Evolutionary conservation across 2,797 vertebrate genomes (phyloP), one percentile per base, ranked within the genome.

Genomic region (Ispidina lecontei): DNA sequence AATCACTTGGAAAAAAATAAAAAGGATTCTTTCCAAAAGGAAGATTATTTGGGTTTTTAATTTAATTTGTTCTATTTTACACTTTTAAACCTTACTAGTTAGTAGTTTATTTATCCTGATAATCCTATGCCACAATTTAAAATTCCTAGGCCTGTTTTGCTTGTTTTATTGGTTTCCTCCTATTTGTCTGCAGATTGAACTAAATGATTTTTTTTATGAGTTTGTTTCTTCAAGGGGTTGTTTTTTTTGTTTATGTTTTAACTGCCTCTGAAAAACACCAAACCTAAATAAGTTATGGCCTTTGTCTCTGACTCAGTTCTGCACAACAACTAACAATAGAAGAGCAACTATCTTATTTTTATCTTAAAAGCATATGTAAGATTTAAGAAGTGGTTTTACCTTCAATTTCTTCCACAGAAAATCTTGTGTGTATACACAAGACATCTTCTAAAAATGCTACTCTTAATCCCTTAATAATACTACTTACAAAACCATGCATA

Each of bases 131-230:
- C 67, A 16, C 67, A 15, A 52, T 49, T 84, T 84, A 68, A 84
- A 92, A 77, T 21, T 70, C 4, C 14, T 51, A 62, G 56, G 28
- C 29, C 16, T 33, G 9, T n/a, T 88, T 80, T 67, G 21, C 18
- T 76, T 67, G 29, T 21, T 90, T 79, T 71, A 55, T 2, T 60
- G 21, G 67, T 80, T 91, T 83, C 70, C 28, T 74, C n/a, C 14
- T 86, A 64, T 37, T 54, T 56, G 28, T 64, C 69, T 74, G 49
- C n/a, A 77, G 19, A 31, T 4, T 26, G 49, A 94, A 49, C 25
- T 0, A 69, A 16, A 65, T 1, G 0, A 49, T 4, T 0, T 12
- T 12, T 47, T 51, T 49, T 10, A 54, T 35, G 3, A 68, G 23
- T 47, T 33, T 20, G 15, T 58, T 68, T 37, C 10, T 8, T 43